These are phyloP conservation scores for Drosophila nebulosa DNA, from an alignment of 1,140 invertebrate species.

Conservation along the genomic window DNA sequence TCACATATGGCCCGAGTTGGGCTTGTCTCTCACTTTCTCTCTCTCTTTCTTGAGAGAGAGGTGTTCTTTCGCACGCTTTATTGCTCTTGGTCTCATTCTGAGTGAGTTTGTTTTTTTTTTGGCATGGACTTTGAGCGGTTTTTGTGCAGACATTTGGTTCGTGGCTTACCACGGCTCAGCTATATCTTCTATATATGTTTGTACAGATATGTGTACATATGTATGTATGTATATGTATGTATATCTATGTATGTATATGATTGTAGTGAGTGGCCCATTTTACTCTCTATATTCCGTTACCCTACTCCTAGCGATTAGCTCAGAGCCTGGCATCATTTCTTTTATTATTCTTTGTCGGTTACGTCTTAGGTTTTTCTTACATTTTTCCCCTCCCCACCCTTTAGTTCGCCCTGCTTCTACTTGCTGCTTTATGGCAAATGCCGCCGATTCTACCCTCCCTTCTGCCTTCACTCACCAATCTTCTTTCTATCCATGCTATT, in stretches of 20 bases:
- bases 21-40: not conserved
- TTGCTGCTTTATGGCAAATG: slow-evolving; percentile 7
- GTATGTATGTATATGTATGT: not conserved
- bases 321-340: slow-evolving; percentile 5
- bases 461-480: not conserved
- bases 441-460: not conserved
- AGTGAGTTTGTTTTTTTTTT: slow-evolving; percentile 9
- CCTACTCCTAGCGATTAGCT: slow-evolving; percentile 1
- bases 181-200: not conserved
- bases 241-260: not conserved
- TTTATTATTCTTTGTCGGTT: slow-evolving; percentile 33
- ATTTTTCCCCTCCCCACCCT: too few species aligned
- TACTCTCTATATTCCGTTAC: not conserved
- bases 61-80: not conserved
- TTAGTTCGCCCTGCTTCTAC: too few species aligned
- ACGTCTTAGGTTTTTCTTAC: slow-evolving; percentile 17
- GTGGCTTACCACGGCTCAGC: slow-evolving; percentile 29
- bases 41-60: not conserved
- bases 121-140: slow-evolving; percentile 37
- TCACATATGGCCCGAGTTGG: not conserved
- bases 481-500: not conserved
- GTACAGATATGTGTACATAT: not conserved
- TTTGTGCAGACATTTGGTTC: slow-evolving; percentile 65
- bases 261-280: not conserved
- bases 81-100: not conserved